Percentiles rank a stretch among this genome's conserved stretches.
phyloP scores from a whole-genome alignment of 2,888 invertebrate genomes.

The Iselma pallidipennis region DNA sequence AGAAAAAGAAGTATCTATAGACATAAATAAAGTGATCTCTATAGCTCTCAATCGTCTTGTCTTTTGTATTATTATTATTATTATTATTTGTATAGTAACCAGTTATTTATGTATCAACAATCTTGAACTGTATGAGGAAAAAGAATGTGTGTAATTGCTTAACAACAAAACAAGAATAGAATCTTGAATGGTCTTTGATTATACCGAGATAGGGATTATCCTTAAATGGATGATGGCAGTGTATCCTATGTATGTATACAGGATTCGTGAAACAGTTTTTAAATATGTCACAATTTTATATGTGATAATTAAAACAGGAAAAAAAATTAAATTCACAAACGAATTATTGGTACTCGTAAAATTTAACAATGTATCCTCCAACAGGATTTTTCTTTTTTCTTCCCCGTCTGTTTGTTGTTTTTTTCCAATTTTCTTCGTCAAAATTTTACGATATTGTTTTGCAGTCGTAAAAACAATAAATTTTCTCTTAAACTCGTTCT shows the following conservation, averaged over 20 bases:
- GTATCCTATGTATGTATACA: too few species aligned
- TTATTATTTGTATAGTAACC: not conserved
- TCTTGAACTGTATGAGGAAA: not conserved
- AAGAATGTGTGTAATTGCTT: not conserved
- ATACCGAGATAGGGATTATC: not conserved
- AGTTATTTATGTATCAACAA: not conserved
- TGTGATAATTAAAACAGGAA: not conserved
- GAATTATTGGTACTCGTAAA: not conserved
- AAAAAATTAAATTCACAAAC: not conserved
- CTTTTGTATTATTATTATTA: not conserved
- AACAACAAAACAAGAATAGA: not conserved
- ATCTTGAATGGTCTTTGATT: not conserved
- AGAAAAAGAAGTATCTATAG: not conserved
- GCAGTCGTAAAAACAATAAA: conserved; percentile 29
- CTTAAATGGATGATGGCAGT: not conserved
- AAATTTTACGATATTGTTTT: conserved; percentile 32
- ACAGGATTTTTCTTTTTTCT: not conserved
- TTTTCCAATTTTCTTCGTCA: conserved; percentile 13
- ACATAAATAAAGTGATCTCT: not conserved
- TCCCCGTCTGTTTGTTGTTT: not conserved
- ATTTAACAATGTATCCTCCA: not conserved
- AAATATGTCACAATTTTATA: not conserved
- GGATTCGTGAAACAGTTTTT: too few species aligned
- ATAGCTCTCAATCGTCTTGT: not conserved
- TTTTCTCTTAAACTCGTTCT: conserved; percentile 22